phyloP scores from a whole-genome alignment of 2,888 invertebrate species.

The Phrixothrix hirtus region DNA sequence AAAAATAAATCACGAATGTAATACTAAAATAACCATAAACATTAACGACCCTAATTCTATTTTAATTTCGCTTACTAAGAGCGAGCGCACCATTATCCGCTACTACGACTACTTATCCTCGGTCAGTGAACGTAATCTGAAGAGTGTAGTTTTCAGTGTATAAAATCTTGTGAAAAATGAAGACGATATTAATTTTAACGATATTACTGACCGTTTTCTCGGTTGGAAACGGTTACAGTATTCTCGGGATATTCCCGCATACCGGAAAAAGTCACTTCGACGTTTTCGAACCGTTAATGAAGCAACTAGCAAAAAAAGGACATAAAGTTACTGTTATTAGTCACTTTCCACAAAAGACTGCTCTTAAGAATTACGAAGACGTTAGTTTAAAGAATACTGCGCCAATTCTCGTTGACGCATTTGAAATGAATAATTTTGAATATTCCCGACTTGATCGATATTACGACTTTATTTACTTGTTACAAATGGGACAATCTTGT shows the following conservation, averaged over 20 bases:
- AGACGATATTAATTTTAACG: background rate
- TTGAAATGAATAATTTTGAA: constrained; percentile 12
- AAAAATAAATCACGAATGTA: background rate
- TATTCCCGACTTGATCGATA: constrained; percentile 4
- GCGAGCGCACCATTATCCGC: background rate
- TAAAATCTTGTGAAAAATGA: constrained; percentile 6
- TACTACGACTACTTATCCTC: background rate
- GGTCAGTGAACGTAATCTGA: background rate
- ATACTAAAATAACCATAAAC: background rate
- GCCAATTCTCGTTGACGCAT: constrained; percentile 11
- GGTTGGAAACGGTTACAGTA: constrained; percentile 52
- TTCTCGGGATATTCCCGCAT: constrained; percentile 71
- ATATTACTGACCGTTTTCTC: background rate
- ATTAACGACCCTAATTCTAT: background rate
- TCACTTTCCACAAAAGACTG: constrained; percentile 58
- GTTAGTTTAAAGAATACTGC: constrained; percentile 56
- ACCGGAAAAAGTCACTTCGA: constrained; percentile 73
- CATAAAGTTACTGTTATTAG: constrained; percentile 72
- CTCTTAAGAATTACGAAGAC: constrained; percentile 61
- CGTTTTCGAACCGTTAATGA: constrained; percentile 65
- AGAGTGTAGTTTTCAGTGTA: background rate
- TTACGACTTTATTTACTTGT: background rate
- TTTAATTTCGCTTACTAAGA: background rate
- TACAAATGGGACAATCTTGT: constrained; percentile 10
- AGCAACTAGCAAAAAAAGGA: constrained; percentile 64